Conservation (phyloP, 2,797 vertebrate genomes). For the Coranthus polyacanthus region DNA sequence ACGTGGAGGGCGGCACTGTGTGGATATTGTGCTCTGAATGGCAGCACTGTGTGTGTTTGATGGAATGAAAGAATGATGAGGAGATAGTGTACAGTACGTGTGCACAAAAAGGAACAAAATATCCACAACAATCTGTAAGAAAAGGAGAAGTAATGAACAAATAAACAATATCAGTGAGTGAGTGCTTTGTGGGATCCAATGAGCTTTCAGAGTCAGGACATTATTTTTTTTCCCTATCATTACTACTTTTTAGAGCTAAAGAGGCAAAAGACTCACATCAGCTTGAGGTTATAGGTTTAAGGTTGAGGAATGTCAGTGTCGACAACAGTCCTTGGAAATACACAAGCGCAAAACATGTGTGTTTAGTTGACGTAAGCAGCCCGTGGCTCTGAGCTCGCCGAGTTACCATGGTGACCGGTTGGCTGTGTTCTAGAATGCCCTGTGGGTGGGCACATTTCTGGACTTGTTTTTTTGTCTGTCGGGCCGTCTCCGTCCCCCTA, state of each 20-base stretch:
- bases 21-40: background rate
- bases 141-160: too few relatives aligned
- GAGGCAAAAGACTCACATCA: slow-evolving; percentile 8
- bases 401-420: slow-evolving; percentile 64
- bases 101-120: too few relatives aligned
- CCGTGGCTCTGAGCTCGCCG: slow-evolving; percentile 12
- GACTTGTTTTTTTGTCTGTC: slow-evolving; percentile 31
- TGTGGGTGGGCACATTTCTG: slow-evolving; percentile 38
- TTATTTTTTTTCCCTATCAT: too few relatives aligned
- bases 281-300: slow-evolving; percentile 1
- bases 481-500: background rate
- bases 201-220: too few relatives aligned
- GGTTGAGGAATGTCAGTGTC: background rate
- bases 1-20: background rate
- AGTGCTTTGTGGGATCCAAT: too few relatives aligned
- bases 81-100: too few relatives aligned
- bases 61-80: too few relatives aligned
- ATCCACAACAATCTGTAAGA: too few relatives aligned
- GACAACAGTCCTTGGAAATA: background rate
- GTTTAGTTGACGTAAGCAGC: slow-evolving; percentile 34
- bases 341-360: slow-evolving; percentile 1
- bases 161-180: too few relatives aligned
- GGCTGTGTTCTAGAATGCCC: slow-evolving; percentile 47
- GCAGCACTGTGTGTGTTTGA: background rate
- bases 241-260: background rate